These are phyloP conservation scores for Coptodon rendalli DNA, from an alignment of 2,113 vertebrate species.

Conservation along the genomic window DNA sequence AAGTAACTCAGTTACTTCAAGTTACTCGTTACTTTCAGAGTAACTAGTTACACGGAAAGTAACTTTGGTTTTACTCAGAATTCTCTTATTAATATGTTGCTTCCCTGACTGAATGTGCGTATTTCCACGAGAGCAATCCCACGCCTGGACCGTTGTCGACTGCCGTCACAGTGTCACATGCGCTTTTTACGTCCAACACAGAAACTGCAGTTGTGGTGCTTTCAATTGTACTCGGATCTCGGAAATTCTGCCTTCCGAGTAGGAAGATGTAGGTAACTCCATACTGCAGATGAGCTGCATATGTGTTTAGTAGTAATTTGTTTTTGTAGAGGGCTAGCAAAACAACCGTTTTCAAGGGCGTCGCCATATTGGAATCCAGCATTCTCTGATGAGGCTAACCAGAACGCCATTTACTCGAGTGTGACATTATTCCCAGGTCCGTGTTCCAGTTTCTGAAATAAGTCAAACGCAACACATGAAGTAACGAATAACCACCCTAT, in stretches of 20 bases:
- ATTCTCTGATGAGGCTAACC: background rate
- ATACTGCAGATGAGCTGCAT: too few relatives aligned
- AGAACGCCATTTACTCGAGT: accelerated
- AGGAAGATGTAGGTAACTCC: too few relatives aligned
- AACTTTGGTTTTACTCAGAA: background rate
- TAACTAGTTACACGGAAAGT: background rate
- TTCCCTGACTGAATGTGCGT: background rate
- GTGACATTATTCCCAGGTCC: background rate
- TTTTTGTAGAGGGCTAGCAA: too few relatives aligned
- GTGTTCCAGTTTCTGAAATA: background rate
- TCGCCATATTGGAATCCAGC: background rate
- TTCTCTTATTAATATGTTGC: background rate
- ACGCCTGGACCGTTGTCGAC: too few relatives aligned
- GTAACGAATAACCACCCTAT: accelerated
- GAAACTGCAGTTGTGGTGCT: too few relatives aligned
- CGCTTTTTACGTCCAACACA: too few relatives aligned
- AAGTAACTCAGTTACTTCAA: background rate
- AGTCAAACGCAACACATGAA: background rate
- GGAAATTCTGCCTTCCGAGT: too few relatives aligned
- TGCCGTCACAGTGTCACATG: accelerated
- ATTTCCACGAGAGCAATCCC: too few relatives aligned
- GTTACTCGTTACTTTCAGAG: background rate
- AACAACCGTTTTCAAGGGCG: too few relatives aligned
- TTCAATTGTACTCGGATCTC: too few relatives aligned
- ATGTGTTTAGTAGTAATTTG: too few relatives aligned